Evolutionary conservation across 1,140 invertebrate genomes (phyloP), one percentile per base, ranked within the genome.

Genomic region (Zaprionus capensis): DNA sequence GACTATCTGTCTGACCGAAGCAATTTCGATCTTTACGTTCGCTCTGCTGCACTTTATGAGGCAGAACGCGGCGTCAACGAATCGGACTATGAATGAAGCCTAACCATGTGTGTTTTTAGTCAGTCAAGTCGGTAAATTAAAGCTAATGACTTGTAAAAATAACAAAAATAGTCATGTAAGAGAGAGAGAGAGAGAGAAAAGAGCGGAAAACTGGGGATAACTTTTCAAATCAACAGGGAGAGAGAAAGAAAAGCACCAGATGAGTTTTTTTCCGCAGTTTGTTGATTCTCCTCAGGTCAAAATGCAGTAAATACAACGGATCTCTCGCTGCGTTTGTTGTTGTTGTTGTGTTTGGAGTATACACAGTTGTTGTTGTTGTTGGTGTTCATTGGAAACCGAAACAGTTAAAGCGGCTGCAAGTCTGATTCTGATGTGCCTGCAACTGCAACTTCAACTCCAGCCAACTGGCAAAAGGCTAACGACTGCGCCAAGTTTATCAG

Each of bases 141-240:
- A 88, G 85, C 85, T 90, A 90, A 88, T 88, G 85, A 88, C 85
- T 85, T 85, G 81, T 90, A 85, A 83, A 88, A 88, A 87, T 71
- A 90, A 76, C 70, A 68, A 28, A 77, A 64, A 62, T 17, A 65
- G 36, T 34, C 31, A 72, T 67, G 69, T 55, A 46, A 14, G 44
- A 55, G 59, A 12, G 64, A 53, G 31, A 11, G 9, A 34, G 9
- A 34, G 9, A 3, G 55, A 14, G 49, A 49, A 57, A 14, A 66
- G 58, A 56, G 15, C 15, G 15, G 5, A 20, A 63, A 55, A 55
- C 2, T 67, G 51, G 62, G 65, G 55, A 76, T 66, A 79, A 65
- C 22, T 65, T 55, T 61, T 64, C 63, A 74, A 65, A 70, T 59
- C 65, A 71, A 38, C 46, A 58, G 63, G 63, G 68, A 71, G 72